These are phyloP conservation scores for Drosophila prosaltans DNA, from an alignment of 1,140 invertebrate genomes.

Conservation along the genomic window DNA sequence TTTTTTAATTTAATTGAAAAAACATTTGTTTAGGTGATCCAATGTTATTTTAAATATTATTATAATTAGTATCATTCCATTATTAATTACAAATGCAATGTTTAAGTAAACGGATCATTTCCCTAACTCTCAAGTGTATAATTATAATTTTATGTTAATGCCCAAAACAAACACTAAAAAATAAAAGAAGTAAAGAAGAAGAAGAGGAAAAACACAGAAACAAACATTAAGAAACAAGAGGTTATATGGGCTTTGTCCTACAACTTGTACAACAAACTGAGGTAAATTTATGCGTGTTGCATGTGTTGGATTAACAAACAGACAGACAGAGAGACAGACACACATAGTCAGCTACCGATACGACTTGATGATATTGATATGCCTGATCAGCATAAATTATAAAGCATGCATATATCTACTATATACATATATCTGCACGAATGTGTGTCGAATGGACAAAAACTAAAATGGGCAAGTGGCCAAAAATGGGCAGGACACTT, in stretches of 20 bases:
- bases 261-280: constrained; percentile 54
- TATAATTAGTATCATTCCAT: background rate
- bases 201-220: constrained; percentile 8
- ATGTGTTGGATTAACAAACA: constrained; percentile 44
- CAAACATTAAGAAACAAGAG: constrained; percentile 34
- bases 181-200: constrained; percentile 9
- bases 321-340: constrained; percentile 27
- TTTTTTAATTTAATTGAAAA: too few species aligned
- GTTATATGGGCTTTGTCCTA: constrained; percentile 27
- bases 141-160: constrained; percentile 27
- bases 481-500: constrained; percentile 28
- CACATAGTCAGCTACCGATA: constrained; percentile 14
- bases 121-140: constrained; percentile 9
- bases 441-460: constrained; percentile 15
- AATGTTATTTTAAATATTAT: too few species aligned
- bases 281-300: constrained; percentile 57
- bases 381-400: constrained; percentile 54
- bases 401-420: constrained; percentile 22
- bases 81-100: constrained; percentile 3
- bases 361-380: constrained; percentile 50
- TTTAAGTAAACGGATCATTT: constrained; percentile 4
- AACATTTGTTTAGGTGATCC: too few species aligned
- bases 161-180: constrained; percentile 27
- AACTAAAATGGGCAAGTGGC: constrained; percentile 33
- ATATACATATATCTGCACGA: background rate